These are phyloP conservation scores for Ornithoptera alexandrae DNA, from an alignment of 2,888 invertebrate genomes.

Conservation along the genomic window DNA sequence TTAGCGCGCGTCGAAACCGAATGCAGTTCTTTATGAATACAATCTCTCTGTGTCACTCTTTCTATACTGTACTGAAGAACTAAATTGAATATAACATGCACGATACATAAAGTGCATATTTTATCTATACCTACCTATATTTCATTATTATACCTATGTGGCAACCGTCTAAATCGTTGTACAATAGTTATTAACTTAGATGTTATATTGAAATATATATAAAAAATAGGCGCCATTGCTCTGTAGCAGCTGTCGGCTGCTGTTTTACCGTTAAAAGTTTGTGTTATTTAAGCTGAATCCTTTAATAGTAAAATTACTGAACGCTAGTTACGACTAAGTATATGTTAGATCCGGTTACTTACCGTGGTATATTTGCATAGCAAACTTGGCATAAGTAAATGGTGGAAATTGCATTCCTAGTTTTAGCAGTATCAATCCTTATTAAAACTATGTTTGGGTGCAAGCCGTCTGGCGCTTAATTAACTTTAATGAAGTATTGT, in stretches of 20 bases:
- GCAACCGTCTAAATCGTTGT: too few relatives aligned
- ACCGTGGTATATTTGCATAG: background rate
- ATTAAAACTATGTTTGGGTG: conserved; percentile 42
- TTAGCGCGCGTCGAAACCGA: conserved; percentile 70
- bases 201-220: too few relatives aligned
- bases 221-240: too few relatives aligned
- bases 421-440: conserved; percentile 35
- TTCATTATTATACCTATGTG: too few relatives aligned
- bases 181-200: too few relatives aligned
- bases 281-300: too few relatives aligned
- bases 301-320: background rate
- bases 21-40: conserved; percentile 64
- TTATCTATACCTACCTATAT: background rate
- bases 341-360: background rate
- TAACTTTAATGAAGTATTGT: conserved; percentile 43
- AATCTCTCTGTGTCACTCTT: conserved; percentile 38
- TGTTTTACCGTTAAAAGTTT: too few relatives aligned
- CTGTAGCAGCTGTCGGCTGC: too few relatives aligned
- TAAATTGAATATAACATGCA: background rate
- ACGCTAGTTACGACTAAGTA: background rate
- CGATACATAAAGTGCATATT: background rate
- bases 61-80: conserved; percentile 2
- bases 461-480: conserved; percentile 65
- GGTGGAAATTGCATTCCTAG: conserved; percentile 33
- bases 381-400: conserved; percentile 37